Conservation (phyloP, 2,888 invertebrate species). For the Chymomyza fuscimana region DNA sequence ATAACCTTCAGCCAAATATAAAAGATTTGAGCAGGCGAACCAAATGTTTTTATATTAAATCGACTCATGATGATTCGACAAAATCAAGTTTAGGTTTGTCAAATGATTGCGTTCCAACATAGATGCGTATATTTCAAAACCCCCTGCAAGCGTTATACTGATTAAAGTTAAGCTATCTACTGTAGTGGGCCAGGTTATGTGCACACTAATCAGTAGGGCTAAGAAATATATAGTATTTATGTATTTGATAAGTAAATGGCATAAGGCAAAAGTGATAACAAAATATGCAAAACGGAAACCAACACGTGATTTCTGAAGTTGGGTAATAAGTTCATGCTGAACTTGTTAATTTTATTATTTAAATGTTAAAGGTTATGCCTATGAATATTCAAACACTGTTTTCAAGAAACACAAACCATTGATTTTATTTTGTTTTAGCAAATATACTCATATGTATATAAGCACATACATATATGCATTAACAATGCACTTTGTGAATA, state of each 20-base stretch:
- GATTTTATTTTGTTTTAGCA: neutral
- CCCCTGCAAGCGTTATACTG: neutral
- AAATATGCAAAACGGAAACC: neutral
- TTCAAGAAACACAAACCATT: neutral
- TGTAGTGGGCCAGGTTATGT: neutral
- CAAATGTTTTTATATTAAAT: too few relatives aligned
- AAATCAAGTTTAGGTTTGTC: neutral
- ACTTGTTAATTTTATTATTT: too few relatives aligned
- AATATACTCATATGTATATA: neutral
- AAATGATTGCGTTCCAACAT: too few relatives aligned
- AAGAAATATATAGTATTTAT: neutral
- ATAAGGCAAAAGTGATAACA: neutral
- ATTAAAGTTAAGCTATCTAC: neutral
- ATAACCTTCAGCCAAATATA: too few relatives aligned
- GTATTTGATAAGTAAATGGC: neutral
- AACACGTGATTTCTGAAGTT: neutral
- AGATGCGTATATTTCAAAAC: too few relatives aligned
- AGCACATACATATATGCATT: neutral
- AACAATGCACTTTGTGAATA: conserved; percentile 14
- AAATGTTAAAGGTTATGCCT: neutral
- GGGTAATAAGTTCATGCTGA: too few relatives aligned
- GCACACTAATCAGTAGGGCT: neutral
- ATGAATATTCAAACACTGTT: neutral
- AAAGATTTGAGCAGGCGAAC: neutral
- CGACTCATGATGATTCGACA: neutral